Evolutionary conservation across 2,113 vertebrate genomes (phyloP), one percentile per base, ranked within the genome.

Genomic region (Jacana jacana): DNA sequence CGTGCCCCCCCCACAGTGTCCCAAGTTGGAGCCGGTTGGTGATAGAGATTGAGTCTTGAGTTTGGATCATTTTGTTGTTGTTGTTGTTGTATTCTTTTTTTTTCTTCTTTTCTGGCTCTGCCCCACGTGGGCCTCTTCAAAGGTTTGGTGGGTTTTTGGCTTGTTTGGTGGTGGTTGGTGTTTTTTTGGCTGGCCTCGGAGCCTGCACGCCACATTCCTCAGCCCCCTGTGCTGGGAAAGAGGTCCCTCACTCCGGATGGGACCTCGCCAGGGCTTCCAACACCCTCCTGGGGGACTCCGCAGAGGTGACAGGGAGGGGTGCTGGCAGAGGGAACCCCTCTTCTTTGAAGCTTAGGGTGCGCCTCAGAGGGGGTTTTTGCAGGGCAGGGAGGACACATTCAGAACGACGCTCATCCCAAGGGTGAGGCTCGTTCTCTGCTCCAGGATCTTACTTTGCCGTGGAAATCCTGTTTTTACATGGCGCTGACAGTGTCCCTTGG

Each of bases 11-110:
- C n/a, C n/a, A n/a, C n/a, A n/a, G n/a, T n/a, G n/a, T n/a, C n/a
- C n/a, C 73, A 35, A 84, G 86, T 71, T 17, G 1, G 72, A 92
- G 88, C 83, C 48, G 40, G 60, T 91, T 91, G 94, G 89, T 93
- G 91, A 75, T 95, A 89, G 84, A 1, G 8, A 79, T 6, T 94
- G 91, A 96, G 89, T 95, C 94, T 95, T 97, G 93, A 91, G 92
- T 97, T 95, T 93, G 94, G 78, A 89, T 75, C 27, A 25, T 11
- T 51, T 52, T 52, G n/a, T n/a, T n/a, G n/a, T n/a, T n/a, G n/a
- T n/a, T n/a, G n/a, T n/a, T n/a, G n/a, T n/a, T n/a, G n/a, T n/a
- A n/a, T n/a, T 52, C 27, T 27, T 16, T 52, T 52, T 6, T 28
- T 52, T 10, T 52, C 17, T 52, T 52, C 28, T 28, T 52, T 52